A percentile compares a stretch with the other conserved stretches of the same genome.
Conservation (phyloP, 1,140 invertebrate species). For the Coelopa frigida region DNA sequence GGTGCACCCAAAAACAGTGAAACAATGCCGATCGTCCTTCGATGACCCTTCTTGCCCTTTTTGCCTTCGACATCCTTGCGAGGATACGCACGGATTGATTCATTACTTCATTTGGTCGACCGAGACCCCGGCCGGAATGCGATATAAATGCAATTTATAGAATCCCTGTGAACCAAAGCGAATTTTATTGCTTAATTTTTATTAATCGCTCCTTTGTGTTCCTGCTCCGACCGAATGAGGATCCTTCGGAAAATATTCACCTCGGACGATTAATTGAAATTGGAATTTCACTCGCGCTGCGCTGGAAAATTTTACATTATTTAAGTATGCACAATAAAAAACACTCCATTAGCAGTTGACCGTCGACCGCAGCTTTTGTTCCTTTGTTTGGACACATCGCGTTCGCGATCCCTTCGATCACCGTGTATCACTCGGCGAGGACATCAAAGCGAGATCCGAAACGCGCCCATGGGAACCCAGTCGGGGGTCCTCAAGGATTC, state of each 20-base stretch:
- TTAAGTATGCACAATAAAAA: slow-evolving; percentile 3
- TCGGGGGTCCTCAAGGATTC: no score
- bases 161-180: slow-evolving; percentile 40
- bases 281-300: background rate
- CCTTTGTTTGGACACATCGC: no score
- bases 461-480: no score
- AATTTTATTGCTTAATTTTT: slow-evolving; percentile 45
- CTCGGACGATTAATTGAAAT: slow-evolving; percentile 7
- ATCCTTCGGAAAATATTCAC: background rate
- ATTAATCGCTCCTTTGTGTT: background rate
- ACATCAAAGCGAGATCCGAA: no score
- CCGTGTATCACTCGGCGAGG: no score
- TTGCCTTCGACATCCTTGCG: slow-evolving; percentile 20
- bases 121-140: background rate
- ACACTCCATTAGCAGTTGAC: slow-evolving; percentile 7
- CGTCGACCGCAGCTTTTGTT: no score
- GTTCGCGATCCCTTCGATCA: no score
- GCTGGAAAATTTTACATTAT: slow-evolving; percentile 11
- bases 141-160: no score
- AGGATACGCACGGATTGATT: slow-evolving; percentile 22
- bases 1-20: no score
- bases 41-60: no score
- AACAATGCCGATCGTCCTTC: no score
- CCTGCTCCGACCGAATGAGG: no score
- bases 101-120: slow-evolving; percentile 35